Evolutionary conservation across 2,113 vertebrate genomes (phyloP), one percentile per base, ranked within the genome.

Genomic region (Nibea coibor): DNA sequence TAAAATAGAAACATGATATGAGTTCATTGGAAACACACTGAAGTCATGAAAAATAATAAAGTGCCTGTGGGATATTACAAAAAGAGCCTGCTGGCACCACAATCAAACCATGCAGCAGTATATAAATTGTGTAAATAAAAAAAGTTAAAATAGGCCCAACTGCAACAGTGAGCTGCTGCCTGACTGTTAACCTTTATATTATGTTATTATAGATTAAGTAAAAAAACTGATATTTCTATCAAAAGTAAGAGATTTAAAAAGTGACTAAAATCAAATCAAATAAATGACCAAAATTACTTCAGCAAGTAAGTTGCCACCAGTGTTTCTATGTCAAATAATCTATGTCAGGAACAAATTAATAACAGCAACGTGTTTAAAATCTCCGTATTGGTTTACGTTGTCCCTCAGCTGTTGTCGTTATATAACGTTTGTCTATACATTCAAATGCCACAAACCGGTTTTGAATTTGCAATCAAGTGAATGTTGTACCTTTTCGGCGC

Each of bases 381-480:
- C 11, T 51, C 5, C 17, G 22, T 11, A 14, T 3, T 12, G 53
- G 22, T 14, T 14, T 1, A 15, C 17, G 54, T 10, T 0, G 12
- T 11, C 2, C 3, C 17, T 4, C 39, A 76, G 62, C 61, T 53
- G 51, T 20, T 58, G 2, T 15, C 22, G 9, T 16, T 10, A 8
- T 17, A 17, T 26, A 71, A 76, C 22, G 15, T 75, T 17, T 12
- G 47, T 50, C 65, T 17, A 3, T 28, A n/a, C 24, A 4, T 35
- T 56, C 47, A 39, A 71, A 78, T 58, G 12, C 31, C 45, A 42
- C 81, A 54, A 88, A 82, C 82, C 87, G 75, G 90, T 68, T 89
- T 89, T 87, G 50, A 92, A 92, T 92, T 87, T 85, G 66, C 0
- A 87, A 93, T 93, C 15, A 90, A 0, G 12, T 0, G 2, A 48